These are phyloP conservation scores for Amorpha juglandis DNA, from an alignment of 2,888 invertebrate species.

Conservation along the genomic window DNA sequence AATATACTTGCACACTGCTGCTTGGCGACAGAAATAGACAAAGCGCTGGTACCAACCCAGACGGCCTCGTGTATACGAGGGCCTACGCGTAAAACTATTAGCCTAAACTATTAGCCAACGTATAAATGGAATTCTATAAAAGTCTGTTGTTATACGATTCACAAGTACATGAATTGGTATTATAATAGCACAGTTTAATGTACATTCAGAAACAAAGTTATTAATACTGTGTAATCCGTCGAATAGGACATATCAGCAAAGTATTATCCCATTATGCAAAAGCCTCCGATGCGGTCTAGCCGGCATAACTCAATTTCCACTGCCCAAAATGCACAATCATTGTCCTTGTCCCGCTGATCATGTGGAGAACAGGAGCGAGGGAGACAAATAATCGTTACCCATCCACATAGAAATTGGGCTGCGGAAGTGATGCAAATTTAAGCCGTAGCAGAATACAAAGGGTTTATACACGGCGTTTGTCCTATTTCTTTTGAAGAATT, in stretches of 20 bases:
- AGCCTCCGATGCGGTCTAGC: slow-evolving; percentile 38
- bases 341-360: slow-evolving; percentile 1
- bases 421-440: slow-evolving; percentile 48
- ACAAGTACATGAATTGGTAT: too few relatives aligned
- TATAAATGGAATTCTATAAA: too few relatives aligned
- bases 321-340: slow-evolving; percentile 28
- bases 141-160: too few relatives aligned
- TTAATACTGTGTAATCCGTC: slow-evolving; percentile 21
- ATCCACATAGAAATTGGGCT: slow-evolving; percentile 32
- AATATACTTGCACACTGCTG: too few relatives aligned
- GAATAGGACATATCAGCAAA: slow-evolving; percentile 42
- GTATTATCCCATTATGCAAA: slow-evolving; percentile 55
- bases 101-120: too few relatives aligned
- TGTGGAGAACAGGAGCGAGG: not conserved
- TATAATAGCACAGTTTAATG: slow-evolving; percentile 19
- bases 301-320: slow-evolving; percentile 45
- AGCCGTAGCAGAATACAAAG: slow-evolving; percentile 43
- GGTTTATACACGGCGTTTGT: slow-evolving; percentile 41
- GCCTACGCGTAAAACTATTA: too few relatives aligned
- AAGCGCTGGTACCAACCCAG: too few relatives aligned
- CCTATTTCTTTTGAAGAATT: slow-evolving; percentile 46
- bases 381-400: not conserved
- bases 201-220: slow-evolving; percentile 15
- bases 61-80: too few relatives aligned
- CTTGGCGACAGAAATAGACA: too few relatives aligned